Evolutionary conservation across 2,113 vertebrate genomes (phyloP), one percentile per base, ranked within the genome.

Genomic region (Grammomys dolichurus): DNA sequence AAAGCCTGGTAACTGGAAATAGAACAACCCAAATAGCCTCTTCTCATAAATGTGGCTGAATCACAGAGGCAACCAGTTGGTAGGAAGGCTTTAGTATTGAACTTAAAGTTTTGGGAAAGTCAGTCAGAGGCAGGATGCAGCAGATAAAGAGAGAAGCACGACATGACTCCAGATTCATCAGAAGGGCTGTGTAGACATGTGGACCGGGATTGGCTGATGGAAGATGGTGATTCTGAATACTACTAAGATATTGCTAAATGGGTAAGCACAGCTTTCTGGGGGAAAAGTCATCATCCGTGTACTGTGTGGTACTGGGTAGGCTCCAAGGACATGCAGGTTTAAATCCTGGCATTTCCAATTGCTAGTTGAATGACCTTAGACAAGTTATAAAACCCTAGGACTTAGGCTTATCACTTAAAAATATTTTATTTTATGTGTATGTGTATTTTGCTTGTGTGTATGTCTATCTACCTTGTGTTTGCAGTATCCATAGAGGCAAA

Each of bases 1-100:
- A 95, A 93, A 92, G 54, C 80, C 70, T 78, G 43, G 16, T 95
- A 86, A 90, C 67, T 75, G 40, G 81, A 90, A 96, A 95, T 96
- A 97, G 86, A 95, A 80, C 48, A 65, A 76, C 56, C 51, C 5
- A 84, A 96, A 96, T 89, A 93, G 81, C 67, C 60, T 65, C 9
- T 84, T 91, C 28, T 93, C 19, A 5, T 96, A 40, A 80, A 70
- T 91, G 67, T 56, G 80, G 80, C 43, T 24, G 63, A 70, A 56
- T 95, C 60, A 19, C 1, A 60, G 81, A 80, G 43, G 77, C 28
- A 56, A 7, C 17, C 14, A 8, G 3, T 65, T 69, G 33, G 11
- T 69, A 51, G 65, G n/a, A 72, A 82, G 10, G 40, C 36, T 46
- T 90, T 14, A 13, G 11, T 31, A 80, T 56, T 77, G 80, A 89